These are phyloP conservation scores for Oxycera nigricornis DNA, from an alignment of 2,888 invertebrate species.

Conservation along the genomic window DNA sequence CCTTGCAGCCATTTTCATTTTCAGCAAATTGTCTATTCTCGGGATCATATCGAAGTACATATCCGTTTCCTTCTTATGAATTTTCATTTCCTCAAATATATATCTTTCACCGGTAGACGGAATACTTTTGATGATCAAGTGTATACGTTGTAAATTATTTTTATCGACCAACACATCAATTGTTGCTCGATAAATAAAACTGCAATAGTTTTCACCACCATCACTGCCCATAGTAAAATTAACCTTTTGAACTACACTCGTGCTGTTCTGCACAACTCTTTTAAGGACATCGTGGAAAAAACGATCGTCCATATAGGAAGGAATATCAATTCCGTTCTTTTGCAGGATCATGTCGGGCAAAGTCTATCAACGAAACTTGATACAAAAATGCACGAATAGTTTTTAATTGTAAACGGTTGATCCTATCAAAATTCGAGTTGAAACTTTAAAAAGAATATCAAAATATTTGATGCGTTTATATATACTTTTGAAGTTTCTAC, in stretches of 20 bases:
- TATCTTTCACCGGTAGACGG: slow-evolving; percentile 41
- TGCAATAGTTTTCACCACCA: slow-evolving; percentile 42
- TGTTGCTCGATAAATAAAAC: slow-evolving; percentile 40
- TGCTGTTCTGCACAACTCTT: slow-evolving; percentile 54
- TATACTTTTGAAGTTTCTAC: too few species aligned
- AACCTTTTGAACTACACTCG: slow-evolving; percentile 51
- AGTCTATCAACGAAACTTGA: not conserved
- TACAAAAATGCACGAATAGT: not conserved
- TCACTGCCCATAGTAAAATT: slow-evolving; percentile 48
- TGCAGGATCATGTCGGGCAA: slow-evolving; percentile 3
- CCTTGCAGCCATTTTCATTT: slow-evolving; percentile 46
- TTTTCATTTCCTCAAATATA: slow-evolving; percentile 46
- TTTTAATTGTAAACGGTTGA: not conserved
- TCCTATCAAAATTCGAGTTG: too few species aligned
- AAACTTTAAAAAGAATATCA: too few species aligned
- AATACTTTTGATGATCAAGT: slow-evolving; percentile 47
- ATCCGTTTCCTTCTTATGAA: slow-evolving; percentile 49
- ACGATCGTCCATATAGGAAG: slow-evolving; percentile 52
- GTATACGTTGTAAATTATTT: slow-evolving; percentile 37
- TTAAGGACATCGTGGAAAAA: slow-evolving; percentile 54
- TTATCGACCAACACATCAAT: not conserved
- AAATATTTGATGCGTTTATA: too few species aligned
- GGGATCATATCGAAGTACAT: slow-evolving; percentile 50
- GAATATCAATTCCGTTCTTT: slow-evolving; percentile 46
- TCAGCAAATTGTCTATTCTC: slow-evolving; percentile 43